These are phyloP conservation scores for Dioctria rufipes DNA, from an alignment of 2,888 invertebrate genomes.

Conservation along the genomic window DNA sequence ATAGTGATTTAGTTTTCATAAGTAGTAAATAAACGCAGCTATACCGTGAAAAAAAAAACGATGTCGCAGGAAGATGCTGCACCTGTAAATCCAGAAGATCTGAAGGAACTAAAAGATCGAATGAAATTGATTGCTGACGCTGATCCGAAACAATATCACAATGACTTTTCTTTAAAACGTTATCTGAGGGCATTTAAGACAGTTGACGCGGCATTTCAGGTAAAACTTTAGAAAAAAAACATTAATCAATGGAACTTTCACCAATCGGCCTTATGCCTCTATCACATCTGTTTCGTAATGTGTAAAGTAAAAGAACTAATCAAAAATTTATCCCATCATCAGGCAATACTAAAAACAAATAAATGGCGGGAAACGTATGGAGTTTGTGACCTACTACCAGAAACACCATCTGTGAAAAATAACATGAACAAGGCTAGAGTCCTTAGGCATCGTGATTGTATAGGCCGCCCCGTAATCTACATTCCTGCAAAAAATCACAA, in stretches of 20 bases:
- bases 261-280: background rate
- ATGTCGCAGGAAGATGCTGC: conserved; percentile 68
- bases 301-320: background rate
- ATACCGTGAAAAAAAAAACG: conserved; percentile 56
- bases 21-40: background rate
- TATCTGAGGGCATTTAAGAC: conserved; percentile 83
- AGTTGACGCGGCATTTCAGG: conserved; percentile 83
- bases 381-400: conserved; percentile 75
- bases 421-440: conserved; percentile 80
- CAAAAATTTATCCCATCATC: conserved; percentile 62
- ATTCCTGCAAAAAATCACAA: conserved; percentile 85
- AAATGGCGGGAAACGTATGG: conserved; percentile 85
- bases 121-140: conserved; percentile 82
- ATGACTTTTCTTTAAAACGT: conserved; percentile 80
- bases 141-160: conserved; percentile 82
- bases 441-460: conserved; percentile 80
- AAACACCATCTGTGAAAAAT: conserved; percentile 73
- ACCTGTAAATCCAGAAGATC: conserved; percentile 77
- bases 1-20: background rate
- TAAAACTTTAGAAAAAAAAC: conserved; percentile 65
- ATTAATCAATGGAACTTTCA: conserved; percentile 4
- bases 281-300: background rate
- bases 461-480: conserved; percentile 83
- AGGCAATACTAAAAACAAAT: conserved; percentile 85
- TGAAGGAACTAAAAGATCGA: conserved; percentile 78